Evolutionary conservation across 2,797 vertebrate species (phyloP), one percentile per base, ranked within the genome.

Genomic region (Microctenopoma steveboyesi): DNA sequence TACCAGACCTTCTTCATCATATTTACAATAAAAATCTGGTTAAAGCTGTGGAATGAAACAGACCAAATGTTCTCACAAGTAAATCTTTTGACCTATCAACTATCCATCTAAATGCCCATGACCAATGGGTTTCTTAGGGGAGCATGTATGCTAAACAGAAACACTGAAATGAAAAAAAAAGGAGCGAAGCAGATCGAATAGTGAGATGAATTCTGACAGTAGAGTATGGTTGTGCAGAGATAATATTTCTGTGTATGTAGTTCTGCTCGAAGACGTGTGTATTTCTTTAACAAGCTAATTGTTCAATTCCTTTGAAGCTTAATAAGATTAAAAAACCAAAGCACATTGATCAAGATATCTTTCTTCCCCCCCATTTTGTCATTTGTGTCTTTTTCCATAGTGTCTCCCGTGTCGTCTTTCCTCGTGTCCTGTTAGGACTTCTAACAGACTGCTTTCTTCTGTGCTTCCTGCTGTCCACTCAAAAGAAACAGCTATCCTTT

Each of bases 281-380:
- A 59, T 75, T 78, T 64, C 74, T 85, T 85, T 66, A 71, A 72
- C 15, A 54, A 67, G 77, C 62, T 77, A 64, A 79, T 74, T 78
- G 64, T 68, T 53, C 33, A 58, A 69, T 51, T 81, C 60, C 68
- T 82, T 82, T 73, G 63, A 79, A 77, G 61, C 53, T 69, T 79
- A 84, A 84, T 79, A 64, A 78, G 81, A 84, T 81, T 75, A 50
- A 77, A 79, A 52, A 56, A 86, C 55, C 42, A 82, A 69, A 79
- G 49, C 58, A 69, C 70, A 72, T 65, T 81, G 68, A 82, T 51
- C 39, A 46, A 53, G 18, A 59, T 61, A 28, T 25, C 69, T 53
- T 47, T 57, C 71, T 37, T 40, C 48, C 33, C 54, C 66, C 48
- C 28, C 9, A 35, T 53, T 42, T 37, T 15, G 48, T 22, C 59